Evolutionary conservation across 2,888 invertebrate species (phyloP).

Genomic region (Adineta ricciae): DNA sequence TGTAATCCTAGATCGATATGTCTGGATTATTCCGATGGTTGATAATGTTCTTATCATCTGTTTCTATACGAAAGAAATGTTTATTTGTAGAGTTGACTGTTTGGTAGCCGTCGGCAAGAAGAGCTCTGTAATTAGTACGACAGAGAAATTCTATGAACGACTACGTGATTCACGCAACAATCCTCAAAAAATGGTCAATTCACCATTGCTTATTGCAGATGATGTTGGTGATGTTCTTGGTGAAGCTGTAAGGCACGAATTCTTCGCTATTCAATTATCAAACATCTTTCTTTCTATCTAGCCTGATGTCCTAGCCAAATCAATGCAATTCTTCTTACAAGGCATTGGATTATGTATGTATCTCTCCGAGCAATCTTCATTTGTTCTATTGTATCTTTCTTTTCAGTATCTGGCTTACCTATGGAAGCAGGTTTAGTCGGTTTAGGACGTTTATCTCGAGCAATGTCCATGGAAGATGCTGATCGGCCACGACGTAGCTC

Average conservation of each 20-base stretch:
- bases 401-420: slow-evolving; percentile 26
- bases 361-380: neutral
- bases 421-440: slow-evolving; percentile 29
- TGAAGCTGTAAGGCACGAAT: slow-evolving; percentile 56
- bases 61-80: neutral
- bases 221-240: slow-evolving; percentile 74
- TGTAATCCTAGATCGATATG: too few species aligned
- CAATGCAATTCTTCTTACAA: slow-evolving; percentile 32
- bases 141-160: slow-evolving; percentile 30
- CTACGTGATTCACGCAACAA: slow-evolving; percentile 24
- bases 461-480: slow-evolving; percentile 32
- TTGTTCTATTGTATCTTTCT: neutral
- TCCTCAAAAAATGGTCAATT: slow-evolving; percentile 26
- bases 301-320: slow-evolving; percentile 23
- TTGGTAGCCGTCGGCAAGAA: slow-evolving; percentile 31
- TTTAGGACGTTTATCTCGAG: slow-evolving; percentile 25
- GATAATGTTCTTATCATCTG: too few species aligned
- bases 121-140: slow-evolving; percentile 23
- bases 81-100: slow-evolving; percentile 18
- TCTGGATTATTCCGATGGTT: too few species aligned
- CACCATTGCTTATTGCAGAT: slow-evolving; percentile 66
- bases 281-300: neutral
- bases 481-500: slow-evolving; percentile 4
- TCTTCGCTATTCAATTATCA: neutral
- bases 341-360: slow-evolving; percentile 28